Percentiles rank a stretch among this genome's conserved stretches.
Conservation (phyloP, 2,113 vertebrate species). For the Eulemur rufifrons region DNA sequence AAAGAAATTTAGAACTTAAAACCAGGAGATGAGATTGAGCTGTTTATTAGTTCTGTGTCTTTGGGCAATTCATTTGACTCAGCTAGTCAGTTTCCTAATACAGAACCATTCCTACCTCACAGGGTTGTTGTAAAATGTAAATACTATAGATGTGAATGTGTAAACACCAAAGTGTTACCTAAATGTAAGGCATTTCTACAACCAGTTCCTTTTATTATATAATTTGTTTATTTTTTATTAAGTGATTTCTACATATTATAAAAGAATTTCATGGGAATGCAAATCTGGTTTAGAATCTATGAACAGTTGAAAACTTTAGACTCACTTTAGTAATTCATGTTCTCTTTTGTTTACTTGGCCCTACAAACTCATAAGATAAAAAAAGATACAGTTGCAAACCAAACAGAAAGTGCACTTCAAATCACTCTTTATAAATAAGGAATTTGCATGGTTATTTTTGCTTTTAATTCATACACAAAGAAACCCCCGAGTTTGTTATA, state of each 20-base stretch:
- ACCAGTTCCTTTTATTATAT: neutral
- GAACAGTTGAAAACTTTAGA: neutral
- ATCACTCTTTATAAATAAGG: neutral
- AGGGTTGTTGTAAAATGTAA: neutral
- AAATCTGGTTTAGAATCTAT: neutral
- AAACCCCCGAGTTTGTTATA: neutral
- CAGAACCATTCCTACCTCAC: neutral
- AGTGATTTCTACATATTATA: neutral
- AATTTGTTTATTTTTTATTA: neutral
- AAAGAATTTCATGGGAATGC: neutral
- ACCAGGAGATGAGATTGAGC: neutral
- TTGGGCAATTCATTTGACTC: neutral
- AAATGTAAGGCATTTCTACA: neutral
- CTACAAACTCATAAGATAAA: neutral
- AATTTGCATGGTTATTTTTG: neutral
- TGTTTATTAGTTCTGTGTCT: neutral
- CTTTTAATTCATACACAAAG: constrained; percentile 1
- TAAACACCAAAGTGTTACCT: neutral
- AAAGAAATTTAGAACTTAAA: neutral
- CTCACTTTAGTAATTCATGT: neutral
- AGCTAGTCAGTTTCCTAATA: neutral
- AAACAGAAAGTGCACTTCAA: neutral
- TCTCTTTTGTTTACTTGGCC: constrained; percentile 26
- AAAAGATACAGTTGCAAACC: neutral
- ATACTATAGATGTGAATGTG: neutral